These are phyloP conservation scores for Borostomias antarcticus DNA, from an alignment of 2,797 vertebrate species.

Conservation along the genomic window DNA sequence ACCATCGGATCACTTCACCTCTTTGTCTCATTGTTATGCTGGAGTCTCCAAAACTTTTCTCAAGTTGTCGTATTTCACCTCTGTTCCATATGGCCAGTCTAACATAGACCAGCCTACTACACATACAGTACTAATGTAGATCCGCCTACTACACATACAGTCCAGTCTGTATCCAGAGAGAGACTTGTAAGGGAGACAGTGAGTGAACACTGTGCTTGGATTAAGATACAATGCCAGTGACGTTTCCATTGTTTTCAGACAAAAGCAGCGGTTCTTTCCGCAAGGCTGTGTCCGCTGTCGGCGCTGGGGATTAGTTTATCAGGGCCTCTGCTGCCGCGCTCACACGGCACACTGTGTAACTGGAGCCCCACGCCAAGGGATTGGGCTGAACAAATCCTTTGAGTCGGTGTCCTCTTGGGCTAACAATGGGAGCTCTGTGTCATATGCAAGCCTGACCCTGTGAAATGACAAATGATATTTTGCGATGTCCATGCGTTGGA, in stretches of 20 bases:
- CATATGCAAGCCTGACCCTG: neutral
- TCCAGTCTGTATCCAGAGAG: neutral
- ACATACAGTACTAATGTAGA: neutral
- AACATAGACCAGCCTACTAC: neutral
- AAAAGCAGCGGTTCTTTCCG: neutral
- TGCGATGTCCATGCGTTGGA: neutral
- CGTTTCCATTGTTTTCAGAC: conserved; percentile 10
- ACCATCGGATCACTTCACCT: neutral
- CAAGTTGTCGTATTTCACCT: neutral
- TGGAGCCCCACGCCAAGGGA: neutral
- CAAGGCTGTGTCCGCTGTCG: neutral
- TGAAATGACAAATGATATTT: neutral
- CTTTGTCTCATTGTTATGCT: neutral
- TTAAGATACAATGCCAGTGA: conserved; percentile 1
- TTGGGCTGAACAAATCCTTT: conserved; percentile 2
- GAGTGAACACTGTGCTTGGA: neutral
- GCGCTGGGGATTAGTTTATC: neutral
- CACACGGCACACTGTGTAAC: neutral
- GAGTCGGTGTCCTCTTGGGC: conserved; percentile 3
- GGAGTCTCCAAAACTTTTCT: neutral
- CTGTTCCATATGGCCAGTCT: neutral
- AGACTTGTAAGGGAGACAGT: neutral
- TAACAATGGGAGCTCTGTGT: conserved; percentile 12
- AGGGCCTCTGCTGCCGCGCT: neutral
- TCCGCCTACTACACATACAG: no score